Base-by-base conservation (phyloP, 2,888 invertebrate genomes). In the Diarsia mendica region DNA sequence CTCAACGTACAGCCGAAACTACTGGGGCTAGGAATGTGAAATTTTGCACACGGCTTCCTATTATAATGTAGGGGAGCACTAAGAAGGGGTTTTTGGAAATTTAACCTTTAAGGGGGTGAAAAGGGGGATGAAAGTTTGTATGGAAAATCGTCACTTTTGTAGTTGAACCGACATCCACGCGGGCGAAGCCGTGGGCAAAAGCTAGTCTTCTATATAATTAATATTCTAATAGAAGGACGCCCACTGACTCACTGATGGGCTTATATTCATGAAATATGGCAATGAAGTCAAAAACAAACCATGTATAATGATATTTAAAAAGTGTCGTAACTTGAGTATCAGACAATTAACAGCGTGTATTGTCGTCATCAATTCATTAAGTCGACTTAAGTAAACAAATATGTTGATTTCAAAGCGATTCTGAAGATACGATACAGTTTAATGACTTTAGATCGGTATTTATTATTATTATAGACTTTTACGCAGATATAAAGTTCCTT, bases 341-440 rank as follows among this genome's bases (percentile, higher is more conserved):
- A 39, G 60, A 70, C 60, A 72, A 73, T 51, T 61, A 78, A 64
- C 39, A 80, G 55, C 28, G 67, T 64, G 72, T 67, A 72, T 70
- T 55, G 75, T 67, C 82, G 67, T 80, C 69, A 83, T 79, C 61
- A 58, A 77, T 71, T 65, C 48, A 70, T 61, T 79, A 33, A 67
- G 58, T 53, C 46, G 63, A 53, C 61, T 49, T 51, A 55, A 44
- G 33, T 72, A 72, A 79, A 72, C 67, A 67, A 68, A 64, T 61
- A 83, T 70, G 76, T 70, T 53, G 46, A 23, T 67, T 67, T 61
- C 60, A 60, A 70, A 72, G 61, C 11, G 20, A 64, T 61, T 61
- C 53, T 77, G n/a, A 49, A 49, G 53, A 60, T 60, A 44, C 0
- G 20, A 39, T 53, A 58, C 10, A 65, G 39, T 51, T 49, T 46